These are phyloP conservation scores for Augochlorella aurata DNA, from an alignment of 2,888 invertebrate genomes.

Conservation along the genomic window DNA sequence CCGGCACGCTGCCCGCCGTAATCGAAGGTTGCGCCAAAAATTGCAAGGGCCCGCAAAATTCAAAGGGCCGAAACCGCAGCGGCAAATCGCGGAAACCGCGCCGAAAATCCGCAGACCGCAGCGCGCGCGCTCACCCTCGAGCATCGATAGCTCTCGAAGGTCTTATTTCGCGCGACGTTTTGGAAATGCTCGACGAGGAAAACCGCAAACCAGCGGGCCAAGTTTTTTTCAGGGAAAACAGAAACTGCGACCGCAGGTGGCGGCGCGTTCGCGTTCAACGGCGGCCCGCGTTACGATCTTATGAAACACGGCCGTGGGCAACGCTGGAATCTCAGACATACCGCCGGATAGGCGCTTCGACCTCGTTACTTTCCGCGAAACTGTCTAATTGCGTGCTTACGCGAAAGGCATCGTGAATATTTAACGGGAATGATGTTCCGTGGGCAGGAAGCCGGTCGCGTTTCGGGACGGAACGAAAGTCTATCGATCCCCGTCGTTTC, in stretches of 20 bases:
- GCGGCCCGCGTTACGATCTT: constrained; percentile 69
- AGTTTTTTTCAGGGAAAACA: constrained; percentile 28
- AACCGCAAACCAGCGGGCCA: constrained; percentile 59
- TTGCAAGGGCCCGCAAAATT: neutral
- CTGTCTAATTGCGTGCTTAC: constrained; percentile 46
- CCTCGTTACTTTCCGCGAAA: constrained; percentile 43
- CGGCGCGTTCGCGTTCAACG: constrained; percentile 69
- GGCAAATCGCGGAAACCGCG: constrained; percentile 18
- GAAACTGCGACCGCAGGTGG: constrained; percentile 63
- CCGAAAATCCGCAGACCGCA: constrained; percentile 33
- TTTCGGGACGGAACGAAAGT: constrained; percentile 27
- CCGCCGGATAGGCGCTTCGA: constrained; percentile 45
- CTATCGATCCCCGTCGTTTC: constrained; percentile 32
- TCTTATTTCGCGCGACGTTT: neutral
- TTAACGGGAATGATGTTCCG: constrained; percentile 43
- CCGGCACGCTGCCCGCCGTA: neutral
- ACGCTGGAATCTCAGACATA: constrained; percentile 66
- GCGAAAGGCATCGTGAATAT: constrained; percentile 45
- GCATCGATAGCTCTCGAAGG: constrained; percentile 3
- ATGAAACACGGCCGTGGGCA: constrained; percentile 69
- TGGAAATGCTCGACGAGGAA: constrained; percentile 27
- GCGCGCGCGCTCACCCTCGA: neutral
- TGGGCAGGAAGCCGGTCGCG: constrained; percentile 41
- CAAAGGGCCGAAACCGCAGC: constrained; percentile 28
- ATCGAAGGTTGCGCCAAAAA: neutral